Evolutionary conservation across 2,888 invertebrate species (phyloP), one percentile per base, ranked within the genome.

Genomic region (Onthophagus sagittarius): DNA sequence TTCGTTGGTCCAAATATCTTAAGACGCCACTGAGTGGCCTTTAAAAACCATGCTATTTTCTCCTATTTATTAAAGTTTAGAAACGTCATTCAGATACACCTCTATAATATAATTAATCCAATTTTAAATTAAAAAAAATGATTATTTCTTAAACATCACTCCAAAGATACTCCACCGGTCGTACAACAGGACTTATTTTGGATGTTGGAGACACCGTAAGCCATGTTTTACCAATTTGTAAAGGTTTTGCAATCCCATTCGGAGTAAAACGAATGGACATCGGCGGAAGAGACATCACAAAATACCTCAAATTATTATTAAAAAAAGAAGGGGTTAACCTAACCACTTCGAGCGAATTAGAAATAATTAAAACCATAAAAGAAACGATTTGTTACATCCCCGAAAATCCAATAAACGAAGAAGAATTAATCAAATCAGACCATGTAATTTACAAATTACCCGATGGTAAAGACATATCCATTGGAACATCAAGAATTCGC

Each of bases 111-210:
- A 4, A 63, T 63, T 14, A 63, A 63, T 63, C 1, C 5, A 1
- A 5, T 3, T 63, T 63, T 5, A 15, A 2, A 63, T 5, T 63
- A 63, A 5, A 67, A 67, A 5, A 5, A 5, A 31, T 67, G 2
- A 67, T 67, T 67, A 6, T 23, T n/a, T n/a, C n/a, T 31, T 72
- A 33, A 33, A 23, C 5, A 70, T 32, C 23, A n/a, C n/a, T n/a
- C n/a, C n/a, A n/a, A 65, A 74, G 74, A 15, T 74, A 74, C 70
- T 72, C 75, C 5, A 71, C 71, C 15, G 75, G 75, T 11, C 73
- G 73, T 13, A 73, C 73, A 5, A 75, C 73, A 1, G 75, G 75
- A 14, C 62, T 72, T 9, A 73, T 75, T 9, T 65, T 75, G 31
- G 73, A 75, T 71, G 71, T 71, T 6, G 75, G 75, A 39, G 75